Conservation (phyloP, 1,140 invertebrate genomes). For the Alviniconcha marisindica region DNA sequence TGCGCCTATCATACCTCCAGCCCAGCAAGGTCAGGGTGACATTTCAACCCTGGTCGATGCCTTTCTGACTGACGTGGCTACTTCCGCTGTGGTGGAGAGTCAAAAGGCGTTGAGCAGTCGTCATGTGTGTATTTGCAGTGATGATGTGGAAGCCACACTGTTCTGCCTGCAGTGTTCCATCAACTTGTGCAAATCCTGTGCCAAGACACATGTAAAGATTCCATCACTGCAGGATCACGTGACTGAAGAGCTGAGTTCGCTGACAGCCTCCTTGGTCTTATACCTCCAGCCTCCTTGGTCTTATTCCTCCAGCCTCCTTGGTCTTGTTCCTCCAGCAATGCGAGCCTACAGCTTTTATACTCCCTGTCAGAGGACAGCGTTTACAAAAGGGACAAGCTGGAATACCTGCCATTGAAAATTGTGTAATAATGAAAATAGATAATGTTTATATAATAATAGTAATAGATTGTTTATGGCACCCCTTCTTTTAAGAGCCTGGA, state of each 20-base stretch:
- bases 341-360: too few relatives aligned
- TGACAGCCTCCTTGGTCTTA: background rate
- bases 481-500: too few relatives aligned
- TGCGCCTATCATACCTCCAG: background rate
- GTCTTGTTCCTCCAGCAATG: background rate
- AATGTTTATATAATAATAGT: too few relatives aligned
- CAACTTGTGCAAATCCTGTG: background rate
- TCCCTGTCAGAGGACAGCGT: too few relatives aligned
- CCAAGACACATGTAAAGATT: background rate
- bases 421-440: too few relatives aligned
- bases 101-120: background rate
- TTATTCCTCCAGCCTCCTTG: background rate
- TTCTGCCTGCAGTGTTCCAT: conserved; percentile 15
- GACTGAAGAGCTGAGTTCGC: background rate
- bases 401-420: too few relatives aligned
- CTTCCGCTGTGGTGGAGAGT: background rate
- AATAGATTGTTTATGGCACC: too few relatives aligned
- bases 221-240: background rate
- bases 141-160: background rate
- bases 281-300: background rate
- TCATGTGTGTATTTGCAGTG: background rate
- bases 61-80: conserved; percentile 10
- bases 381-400: too few relatives aligned
- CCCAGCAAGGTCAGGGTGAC: background rate
- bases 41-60: background rate